phyloP scores from a whole-genome alignment of 2,113 vertebrate species.

The Romanogobio albipinnatus region DNA sequence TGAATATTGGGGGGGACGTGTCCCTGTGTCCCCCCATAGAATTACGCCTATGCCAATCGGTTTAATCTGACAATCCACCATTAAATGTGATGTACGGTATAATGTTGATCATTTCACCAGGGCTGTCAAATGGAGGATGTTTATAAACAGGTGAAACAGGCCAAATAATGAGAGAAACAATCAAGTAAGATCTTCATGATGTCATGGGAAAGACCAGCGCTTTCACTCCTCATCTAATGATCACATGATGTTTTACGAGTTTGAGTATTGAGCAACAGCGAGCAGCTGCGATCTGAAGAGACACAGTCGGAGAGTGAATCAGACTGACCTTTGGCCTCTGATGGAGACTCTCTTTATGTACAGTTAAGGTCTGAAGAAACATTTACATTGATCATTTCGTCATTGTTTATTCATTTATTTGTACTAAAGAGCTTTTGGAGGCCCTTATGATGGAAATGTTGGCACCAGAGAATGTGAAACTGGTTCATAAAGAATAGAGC shows the following conservation, averaged over 20 bases:
- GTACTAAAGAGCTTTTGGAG: background rate
- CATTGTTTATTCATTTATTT: background rate
- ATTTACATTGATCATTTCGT: background rate
- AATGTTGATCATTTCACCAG: background rate
- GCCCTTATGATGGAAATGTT: background rate
- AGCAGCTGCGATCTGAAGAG: background rate
- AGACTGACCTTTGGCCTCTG: background rate
- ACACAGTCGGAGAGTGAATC: background rate
- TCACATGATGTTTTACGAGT: background rate
- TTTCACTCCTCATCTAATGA: background rate
- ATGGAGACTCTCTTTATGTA: background rate
- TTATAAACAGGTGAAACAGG: background rate
- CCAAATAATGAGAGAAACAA: background rate
- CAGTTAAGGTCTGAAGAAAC: background rate
- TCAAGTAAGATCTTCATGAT: background rate
- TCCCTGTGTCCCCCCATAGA: no score
- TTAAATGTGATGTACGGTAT: background rate
- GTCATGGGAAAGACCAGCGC: background rate
- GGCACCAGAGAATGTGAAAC: background rate
- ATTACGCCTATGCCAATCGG: no score
- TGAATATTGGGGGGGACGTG: no score
- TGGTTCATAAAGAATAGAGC: background rate
- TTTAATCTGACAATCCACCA: background rate
- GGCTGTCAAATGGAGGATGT: background rate
- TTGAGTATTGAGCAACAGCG: background rate